Evolutionary conservation across 1,140 invertebrate species (phyloP).

Genomic region (Papilio dardanus): DNA sequence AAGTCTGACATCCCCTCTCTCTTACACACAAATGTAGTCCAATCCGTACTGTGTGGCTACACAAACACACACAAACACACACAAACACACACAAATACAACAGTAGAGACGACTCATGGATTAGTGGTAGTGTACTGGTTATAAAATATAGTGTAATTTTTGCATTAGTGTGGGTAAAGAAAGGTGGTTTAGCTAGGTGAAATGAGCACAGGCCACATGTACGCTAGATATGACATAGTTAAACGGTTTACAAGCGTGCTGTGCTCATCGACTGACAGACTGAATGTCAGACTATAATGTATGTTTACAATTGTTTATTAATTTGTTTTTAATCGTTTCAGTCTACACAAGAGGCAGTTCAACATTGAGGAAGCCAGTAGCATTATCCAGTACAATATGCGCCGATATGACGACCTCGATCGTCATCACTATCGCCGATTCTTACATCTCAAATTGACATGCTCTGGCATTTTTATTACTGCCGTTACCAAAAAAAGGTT

Average conservation of each 20-base stretch:
- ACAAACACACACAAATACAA: conserved; percentile 44
- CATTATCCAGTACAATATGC: not conserved
- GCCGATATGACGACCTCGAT: not conserved
- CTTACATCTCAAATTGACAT: not conserved
- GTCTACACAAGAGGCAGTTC: not conserved
- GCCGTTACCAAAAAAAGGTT: no score
- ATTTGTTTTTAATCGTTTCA: not conserved
- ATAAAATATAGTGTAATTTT: conserved; percentile 42
- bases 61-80: conserved; percentile 43
- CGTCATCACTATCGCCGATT: no score
- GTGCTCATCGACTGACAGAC: not conserved
- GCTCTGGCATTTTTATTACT: not conserved
- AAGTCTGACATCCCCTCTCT: conserved; percentile 53
- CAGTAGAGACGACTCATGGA: conserved; percentile 42
- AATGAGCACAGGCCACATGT: conserved; percentile 69
- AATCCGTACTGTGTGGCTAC: conserved; percentile 24
- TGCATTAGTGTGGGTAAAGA: conserved; percentile 73
- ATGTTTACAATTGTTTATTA: not conserved
- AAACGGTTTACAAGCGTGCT: conserved; percentile 45
- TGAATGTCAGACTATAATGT: not conserved
- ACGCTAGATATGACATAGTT: conserved; percentile 54
- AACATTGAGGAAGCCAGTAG: not conserved
- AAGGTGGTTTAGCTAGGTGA: conserved; percentile 78
- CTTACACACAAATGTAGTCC: conserved; percentile 46
- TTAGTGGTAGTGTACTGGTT: conserved; percentile 38